Base-by-base conservation (phyloP, 2,797 vertebrate genomes). In the Leptatherina wallacei region DNA sequence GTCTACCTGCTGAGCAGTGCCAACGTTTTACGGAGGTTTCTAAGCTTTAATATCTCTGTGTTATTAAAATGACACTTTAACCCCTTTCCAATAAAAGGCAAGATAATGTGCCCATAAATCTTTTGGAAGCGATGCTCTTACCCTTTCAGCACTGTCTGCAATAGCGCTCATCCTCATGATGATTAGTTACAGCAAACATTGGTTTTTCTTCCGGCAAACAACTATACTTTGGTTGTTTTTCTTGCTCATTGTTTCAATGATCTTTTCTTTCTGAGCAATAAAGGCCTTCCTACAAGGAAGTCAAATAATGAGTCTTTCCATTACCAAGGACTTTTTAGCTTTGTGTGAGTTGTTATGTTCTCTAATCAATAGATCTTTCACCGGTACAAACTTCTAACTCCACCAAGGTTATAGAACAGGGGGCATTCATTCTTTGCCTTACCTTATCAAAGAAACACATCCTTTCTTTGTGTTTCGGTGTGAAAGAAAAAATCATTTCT, bases 21-120 rank as follows among this genome's bases (percentile, higher is more conserved):
- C 56, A 70, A 76, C 58, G 66, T 80, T 86, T 69, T 72, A 75
- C 81, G 11, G 42, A 83, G 77, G 67, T 88, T 77, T 86, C 73
- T 69, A 62, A 78, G 66, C 78, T 87, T 61, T 87, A 83, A 90
- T 88, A 87, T 90, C 77, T 81, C 80, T 69, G 49, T 81, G 85
- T 88, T 91, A 91, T 91, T 89, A 93, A 89, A 90, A 84, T 88
- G 82, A 88, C 89, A 87, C 76, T 84, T 88, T 84, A 84, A 90
- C 87, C 89, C 78, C 62, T 61, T 65, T 75, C 78, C 77, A 89
- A 92, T 93, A 89, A 93, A 90, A 86, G 75, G 78, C 57, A 74
- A 69, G 82, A 58, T 71, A 76, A 80, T 84, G 74, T 73, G 78
- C 38, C 73, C 61, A 81, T 90, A 90, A 90, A 93, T 94, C 88